Evolutionary conservation across 2,797 vertebrate genomes (phyloP).

Genomic region (Tamandua tetradactyla): DNA sequence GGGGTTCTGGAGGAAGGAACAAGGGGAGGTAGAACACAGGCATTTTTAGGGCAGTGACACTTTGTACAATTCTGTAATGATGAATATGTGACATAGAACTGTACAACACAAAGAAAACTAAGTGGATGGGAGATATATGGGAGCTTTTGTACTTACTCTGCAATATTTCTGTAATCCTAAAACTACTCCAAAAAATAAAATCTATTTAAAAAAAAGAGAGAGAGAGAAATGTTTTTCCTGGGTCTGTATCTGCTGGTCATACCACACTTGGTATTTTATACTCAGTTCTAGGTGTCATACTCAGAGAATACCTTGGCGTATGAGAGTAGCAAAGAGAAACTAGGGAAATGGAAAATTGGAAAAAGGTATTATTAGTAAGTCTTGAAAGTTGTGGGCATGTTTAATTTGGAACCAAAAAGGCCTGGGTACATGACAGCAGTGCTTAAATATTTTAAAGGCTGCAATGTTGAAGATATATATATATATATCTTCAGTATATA

Average conservation of each 20-base stretch:
- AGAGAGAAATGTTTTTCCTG: neutral
- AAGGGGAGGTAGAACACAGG: no score
- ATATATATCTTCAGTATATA: no score
- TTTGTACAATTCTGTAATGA: no score
- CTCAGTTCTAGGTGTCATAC: neutral
- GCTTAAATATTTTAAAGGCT: constrained; percentile 37
- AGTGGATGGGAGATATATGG: no score
- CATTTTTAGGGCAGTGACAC: no score
- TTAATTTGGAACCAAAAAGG: constrained; percentile 19
- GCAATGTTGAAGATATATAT: neutral
- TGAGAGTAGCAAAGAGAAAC: neutral
- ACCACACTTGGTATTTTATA: neutral
- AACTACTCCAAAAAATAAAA: no score
- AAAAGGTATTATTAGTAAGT: constrained; percentile 35
- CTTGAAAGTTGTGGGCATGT: neutral
- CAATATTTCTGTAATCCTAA: no score
- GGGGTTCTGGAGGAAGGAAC: no score
- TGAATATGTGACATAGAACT: no score
- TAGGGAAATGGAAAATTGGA: neutral
- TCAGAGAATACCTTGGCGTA: neutral
- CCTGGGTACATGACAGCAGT: neutral
- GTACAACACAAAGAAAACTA: no score
- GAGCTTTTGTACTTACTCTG: no score
- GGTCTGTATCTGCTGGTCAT: neutral
- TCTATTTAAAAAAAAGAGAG: no score